Evolutionary conservation across 2,888 invertebrate species (phyloP).

Genomic region (Hipparchia semele): DNA sequence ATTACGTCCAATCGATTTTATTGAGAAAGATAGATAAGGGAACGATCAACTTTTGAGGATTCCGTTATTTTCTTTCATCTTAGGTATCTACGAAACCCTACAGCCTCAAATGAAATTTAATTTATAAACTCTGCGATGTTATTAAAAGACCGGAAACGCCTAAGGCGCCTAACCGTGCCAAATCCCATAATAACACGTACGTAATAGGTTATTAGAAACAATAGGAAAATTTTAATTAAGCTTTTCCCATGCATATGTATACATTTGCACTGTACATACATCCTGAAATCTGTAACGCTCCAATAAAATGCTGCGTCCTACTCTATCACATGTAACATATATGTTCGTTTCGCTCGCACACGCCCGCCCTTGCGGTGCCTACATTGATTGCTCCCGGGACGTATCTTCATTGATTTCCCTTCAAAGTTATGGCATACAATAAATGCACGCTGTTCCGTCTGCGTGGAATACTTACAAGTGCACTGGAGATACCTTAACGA

Average conservation of each 20-base stretch:
- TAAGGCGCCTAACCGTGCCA: background rate
- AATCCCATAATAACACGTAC: background rate
- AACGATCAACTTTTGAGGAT: background rate
- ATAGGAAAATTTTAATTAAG: constrained; percentile 22
- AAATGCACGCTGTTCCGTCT: background rate
- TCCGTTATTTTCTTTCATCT: background rate
- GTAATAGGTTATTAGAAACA: background rate
- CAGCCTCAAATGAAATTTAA: background rate
- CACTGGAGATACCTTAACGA: too few relatives aligned
- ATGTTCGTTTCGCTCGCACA: constrained; percentile 36
- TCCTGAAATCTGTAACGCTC: constrained; percentile 23
- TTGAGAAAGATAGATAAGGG: background rate
- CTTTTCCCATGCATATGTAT: background rate
- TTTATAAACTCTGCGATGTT: background rate
- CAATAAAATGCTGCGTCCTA: constrained; percentile 26
- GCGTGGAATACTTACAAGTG: background rate
- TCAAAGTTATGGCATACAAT: constrained; percentile 29
- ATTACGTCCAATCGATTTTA: too few relatives aligned
- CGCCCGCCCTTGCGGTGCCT: constrained; percentile 36
- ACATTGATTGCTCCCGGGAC: constrained; percentile 44
- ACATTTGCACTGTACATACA: background rate
- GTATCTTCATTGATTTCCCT: constrained; percentile 42
- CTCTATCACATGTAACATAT: constrained; percentile 19
- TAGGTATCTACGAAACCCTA: background rate
- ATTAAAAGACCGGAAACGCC: background rate